phyloP scores from a whole-genome alignment of 2,797 vertebrate species.

The Typhlichthys subterraneus region DNA sequence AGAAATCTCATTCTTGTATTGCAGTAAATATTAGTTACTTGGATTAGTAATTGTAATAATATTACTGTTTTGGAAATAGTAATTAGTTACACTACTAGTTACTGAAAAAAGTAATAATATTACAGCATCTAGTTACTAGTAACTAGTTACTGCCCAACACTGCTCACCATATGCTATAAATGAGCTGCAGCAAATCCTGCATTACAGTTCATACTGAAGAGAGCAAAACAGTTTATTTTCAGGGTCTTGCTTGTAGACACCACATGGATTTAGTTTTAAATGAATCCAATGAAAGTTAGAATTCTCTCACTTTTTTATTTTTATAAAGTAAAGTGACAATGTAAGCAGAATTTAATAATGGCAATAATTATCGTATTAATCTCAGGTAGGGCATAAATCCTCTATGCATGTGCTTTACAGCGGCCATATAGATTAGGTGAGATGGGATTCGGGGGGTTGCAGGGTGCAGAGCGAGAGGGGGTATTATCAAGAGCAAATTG shows the following conservation, averaged over 20 bases:
- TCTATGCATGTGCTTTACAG: slow-evolving; percentile 41
- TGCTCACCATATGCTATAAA: too few relatives aligned
- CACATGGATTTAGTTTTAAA: slow-evolving; percentile 45
- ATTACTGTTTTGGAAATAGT: too few relatives aligned
- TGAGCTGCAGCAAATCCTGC: slow-evolving; percentile 17
- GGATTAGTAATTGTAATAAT: too few relatives aligned
- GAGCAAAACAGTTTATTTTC: slow-evolving; percentile 4
- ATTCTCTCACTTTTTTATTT: slow-evolving; percentile 28
- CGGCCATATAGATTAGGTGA: slow-evolving; percentile 48
- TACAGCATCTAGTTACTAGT: too few relatives aligned
- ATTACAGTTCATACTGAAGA: slow-evolving; percentile 25
- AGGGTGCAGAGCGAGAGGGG: slow-evolving; percentile 29
- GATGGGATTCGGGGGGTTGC: slow-evolving; percentile 45
- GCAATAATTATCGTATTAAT: slow-evolving; percentile 57
- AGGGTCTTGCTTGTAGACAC: slow-evolving; percentile 4
- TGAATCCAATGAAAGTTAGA: slow-evolving; percentile 31
- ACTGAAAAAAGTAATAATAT: too few relatives aligned
- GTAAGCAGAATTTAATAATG: slow-evolving; percentile 59
- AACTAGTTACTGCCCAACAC: too few relatives aligned
- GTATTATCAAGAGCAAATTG: slow-evolving; percentile 77
- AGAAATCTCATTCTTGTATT: too few relatives aligned
- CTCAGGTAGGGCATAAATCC: slow-evolving; percentile 44
- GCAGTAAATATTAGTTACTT: too few relatives aligned
- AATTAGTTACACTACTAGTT: too few relatives aligned
- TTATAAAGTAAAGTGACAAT: slow-evolving; percentile 33